A percentile compares a stretch with the other conserved stretches of the same genome.
Evolutionary conservation across 2,888 invertebrate species (phyloP).

Genomic region (Xestoiulus laeticollis): DNA sequence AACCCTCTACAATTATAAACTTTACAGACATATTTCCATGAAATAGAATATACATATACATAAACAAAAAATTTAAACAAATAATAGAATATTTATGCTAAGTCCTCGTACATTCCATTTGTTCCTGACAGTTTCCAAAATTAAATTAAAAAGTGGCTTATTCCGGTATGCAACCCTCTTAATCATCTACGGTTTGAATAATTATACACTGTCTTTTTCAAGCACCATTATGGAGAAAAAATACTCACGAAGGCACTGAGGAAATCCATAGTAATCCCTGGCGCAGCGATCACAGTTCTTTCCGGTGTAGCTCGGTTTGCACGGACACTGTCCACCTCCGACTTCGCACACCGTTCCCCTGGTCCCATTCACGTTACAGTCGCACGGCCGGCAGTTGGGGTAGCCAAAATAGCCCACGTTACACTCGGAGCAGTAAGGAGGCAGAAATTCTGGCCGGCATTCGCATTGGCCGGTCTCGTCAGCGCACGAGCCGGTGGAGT

Average conservation of each 20-base stretch:
- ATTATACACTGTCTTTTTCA: too few relatives aligned
- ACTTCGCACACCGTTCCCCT: conserved; percentile 86
- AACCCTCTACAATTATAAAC: too few relatives aligned
- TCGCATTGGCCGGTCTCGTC: conserved; percentile 90
- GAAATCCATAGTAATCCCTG: conserved; percentile 84
- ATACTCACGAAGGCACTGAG: conserved; percentile 79
- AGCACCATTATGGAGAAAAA: conserved; percentile 1
- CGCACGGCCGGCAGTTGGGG: conserved; percentile 91
- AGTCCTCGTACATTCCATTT: too few relatives aligned
- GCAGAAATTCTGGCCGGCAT: conserved; percentile 81
- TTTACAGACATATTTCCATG: too few relatives aligned
- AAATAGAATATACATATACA: too few relatives aligned
- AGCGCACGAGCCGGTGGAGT: conserved; percentile 92
- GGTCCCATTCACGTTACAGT: conserved; percentile 91
- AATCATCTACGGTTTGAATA: too few relatives aligned
- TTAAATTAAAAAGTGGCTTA: too few relatives aligned
- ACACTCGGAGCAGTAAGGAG: conserved; percentile 84
- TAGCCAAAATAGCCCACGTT: conserved; percentile 88
- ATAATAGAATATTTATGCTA: too few relatives aligned
- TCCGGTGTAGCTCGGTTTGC: conserved; percentile 88
- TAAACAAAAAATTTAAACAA: too few relatives aligned
- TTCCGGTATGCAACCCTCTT: too few relatives aligned
- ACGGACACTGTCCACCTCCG: conserved; percentile 83
- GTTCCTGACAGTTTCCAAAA: too few relatives aligned
- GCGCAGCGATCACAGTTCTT: conserved; percentile 88